Evolutionary conservation across 2,888 invertebrate genomes (phyloP).

Genomic region (Oxystoma pomonae): DNA sequence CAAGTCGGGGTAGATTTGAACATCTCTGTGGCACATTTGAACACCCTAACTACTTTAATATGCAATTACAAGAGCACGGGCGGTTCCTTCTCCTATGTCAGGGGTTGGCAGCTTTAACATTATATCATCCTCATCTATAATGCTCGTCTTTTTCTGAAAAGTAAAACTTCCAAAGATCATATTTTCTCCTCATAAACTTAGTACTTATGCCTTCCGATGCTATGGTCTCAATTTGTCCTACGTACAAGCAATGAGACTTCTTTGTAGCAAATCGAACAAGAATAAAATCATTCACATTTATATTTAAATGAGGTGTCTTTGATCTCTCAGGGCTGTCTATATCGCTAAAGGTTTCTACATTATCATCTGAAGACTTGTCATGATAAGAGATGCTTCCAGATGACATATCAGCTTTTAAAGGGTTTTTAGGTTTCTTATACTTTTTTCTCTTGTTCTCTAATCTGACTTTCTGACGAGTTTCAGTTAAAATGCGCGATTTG

Average conservation of each 20-base stretch:
- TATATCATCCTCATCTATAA: not conserved
- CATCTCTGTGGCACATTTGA: not conserved
- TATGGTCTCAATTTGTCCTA: not conserved
- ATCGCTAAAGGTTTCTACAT: too few species aligned
- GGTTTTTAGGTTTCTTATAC: not conserved
- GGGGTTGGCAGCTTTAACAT: not conserved
- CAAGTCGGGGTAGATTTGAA: not conserved
- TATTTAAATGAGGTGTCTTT: not conserved
- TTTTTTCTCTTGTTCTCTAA: not conserved
- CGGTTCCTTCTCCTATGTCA: not conserved
- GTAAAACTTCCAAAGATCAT: not conserved
- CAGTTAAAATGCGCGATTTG: too few species aligned
- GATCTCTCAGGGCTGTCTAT: too few species aligned
- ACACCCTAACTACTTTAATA: not conserved
- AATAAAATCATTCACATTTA: too few species aligned
- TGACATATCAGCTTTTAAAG: too few species aligned
- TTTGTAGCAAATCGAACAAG: not conserved
- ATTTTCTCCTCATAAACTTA: not conserved
- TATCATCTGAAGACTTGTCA: too few species aligned
- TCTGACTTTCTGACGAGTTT: not conserved
- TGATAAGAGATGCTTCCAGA: too few species aligned
- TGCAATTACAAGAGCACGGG: not conserved
- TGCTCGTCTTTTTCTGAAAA: not conserved
- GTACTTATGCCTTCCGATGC: not conserved
- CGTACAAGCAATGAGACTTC: not conserved